Percentiles rank a stretch among this genome's conserved stretches.
Evolutionary conservation across 2,888 invertebrate genomes (phyloP).

Genomic region (Folsomia manolachei): DNA sequence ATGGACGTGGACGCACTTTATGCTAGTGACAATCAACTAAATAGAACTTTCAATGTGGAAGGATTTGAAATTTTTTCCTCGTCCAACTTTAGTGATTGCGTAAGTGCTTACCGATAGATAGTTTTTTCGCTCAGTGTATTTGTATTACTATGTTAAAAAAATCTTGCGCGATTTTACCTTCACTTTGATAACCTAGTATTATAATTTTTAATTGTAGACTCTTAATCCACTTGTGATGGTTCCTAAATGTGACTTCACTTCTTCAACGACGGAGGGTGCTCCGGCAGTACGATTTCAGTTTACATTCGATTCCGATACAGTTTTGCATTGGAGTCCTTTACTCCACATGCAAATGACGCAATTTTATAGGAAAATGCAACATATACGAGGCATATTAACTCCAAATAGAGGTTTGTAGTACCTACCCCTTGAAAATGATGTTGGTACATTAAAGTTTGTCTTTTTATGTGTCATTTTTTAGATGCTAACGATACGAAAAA

Average conservation of each 20-base stretch:
- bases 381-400: neutral
- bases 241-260: slow-evolving; percentile 45
- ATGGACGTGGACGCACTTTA: slow-evolving; percentile 45
- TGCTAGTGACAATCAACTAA: slow-evolving; percentile 41
- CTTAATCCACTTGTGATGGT: slow-evolving; percentile 48
- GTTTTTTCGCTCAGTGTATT: neutral
- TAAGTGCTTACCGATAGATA: slow-evolving; percentile 37
- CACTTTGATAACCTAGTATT: neutral
- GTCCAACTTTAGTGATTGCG: slow-evolving; percentile 50
- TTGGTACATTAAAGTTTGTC: too few relatives aligned
- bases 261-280: slow-evolving; percentile 2
- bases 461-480: too few relatives aligned
- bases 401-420: neutral
- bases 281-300: slow-evolving; percentile 29
- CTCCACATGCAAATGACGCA: slow-evolving; percentile 46
- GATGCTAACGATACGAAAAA: neutral
- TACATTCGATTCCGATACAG: slow-evolving; percentile 39
- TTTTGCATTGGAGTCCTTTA: slow-evolving; percentile 49
- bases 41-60: slow-evolving; percentile 38
- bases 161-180: neutral
- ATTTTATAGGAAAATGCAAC: slow-evolving; percentile 38
- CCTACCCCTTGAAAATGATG: too few relatives aligned
- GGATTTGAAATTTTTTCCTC: slow-evolving; percentile 50
- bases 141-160: neutral
- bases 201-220: slow-evolving; percentile 32